phyloP scores from a whole-genome alignment of 30 jellyfish, hydroid and myxozoan genomes.

The Chrysaora quinquecirrha region DNA sequence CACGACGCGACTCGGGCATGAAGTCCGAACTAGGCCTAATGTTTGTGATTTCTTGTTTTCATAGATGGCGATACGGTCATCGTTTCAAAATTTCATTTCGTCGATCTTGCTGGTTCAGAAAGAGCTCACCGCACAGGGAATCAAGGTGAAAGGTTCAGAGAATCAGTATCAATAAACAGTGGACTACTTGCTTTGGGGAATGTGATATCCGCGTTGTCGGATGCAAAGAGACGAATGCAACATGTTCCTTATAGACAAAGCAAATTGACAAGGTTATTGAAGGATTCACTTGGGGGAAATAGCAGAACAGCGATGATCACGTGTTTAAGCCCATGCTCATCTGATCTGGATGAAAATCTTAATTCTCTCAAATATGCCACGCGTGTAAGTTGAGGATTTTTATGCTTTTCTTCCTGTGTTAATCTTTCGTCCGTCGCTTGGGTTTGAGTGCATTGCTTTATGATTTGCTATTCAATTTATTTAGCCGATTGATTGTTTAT shows the following conservation, averaged over 20 bases:
- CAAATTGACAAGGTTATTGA: conserved; percentile 89
- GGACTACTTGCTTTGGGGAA: conserved; percentile 97
- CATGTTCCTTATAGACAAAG: conserved; percentile 98
- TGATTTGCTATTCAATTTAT: too few species aligned
- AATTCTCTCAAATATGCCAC: conserved; percentile 85
- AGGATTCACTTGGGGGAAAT: conserved; percentile 98
- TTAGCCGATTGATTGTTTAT: too few species aligned
- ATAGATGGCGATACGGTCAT: conserved; percentile 49
- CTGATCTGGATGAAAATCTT: conserved; percentile 87
- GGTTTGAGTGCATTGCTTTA: too few species aligned
- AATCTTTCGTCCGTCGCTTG: too few species aligned
- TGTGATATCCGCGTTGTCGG: conserved; percentile 94
- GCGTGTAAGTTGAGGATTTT: conserved; percentile 90
- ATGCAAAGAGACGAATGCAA: conserved; percentile 68
- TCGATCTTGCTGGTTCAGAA: conserved; percentile 99
- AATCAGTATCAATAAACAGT: conserved; percentile 88
- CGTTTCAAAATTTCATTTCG: conserved; percentile 81
- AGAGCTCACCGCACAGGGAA: conserved; percentile 95
- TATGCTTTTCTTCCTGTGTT: too few species aligned
- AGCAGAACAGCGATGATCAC: conserved; percentile 91
- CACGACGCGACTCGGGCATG: too few species aligned
- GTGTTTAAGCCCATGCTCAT: conserved; percentile 82
- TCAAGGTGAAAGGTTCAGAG: conserved; percentile 96
- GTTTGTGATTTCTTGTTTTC: too few species aligned
- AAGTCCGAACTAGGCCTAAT: too few species aligned